These are phyloP conservation scores for Odocoileus virginianus DNA, from an alignment of 2,113 vertebrate genomes.

Conservation along the genomic window DNA sequence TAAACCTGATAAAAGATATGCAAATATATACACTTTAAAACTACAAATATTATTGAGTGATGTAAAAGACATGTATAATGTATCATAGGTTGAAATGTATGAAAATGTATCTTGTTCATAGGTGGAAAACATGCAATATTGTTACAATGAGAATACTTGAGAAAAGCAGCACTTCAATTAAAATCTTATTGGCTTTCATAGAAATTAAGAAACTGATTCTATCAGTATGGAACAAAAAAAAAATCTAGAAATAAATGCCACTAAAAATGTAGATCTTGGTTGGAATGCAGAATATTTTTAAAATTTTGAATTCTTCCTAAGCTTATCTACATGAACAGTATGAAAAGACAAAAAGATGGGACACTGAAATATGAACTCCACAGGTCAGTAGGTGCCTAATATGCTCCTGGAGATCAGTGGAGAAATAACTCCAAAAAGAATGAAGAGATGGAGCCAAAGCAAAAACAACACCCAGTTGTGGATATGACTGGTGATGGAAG, in stretches of 20 bases:
- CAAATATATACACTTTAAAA: not conserved
- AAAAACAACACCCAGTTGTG: not conserved
- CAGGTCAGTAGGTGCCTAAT: not conserved
- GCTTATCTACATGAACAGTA: not conserved
- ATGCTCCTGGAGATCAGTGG: not conserved
- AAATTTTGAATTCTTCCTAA: not conserved
- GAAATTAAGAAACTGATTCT: not conserved
- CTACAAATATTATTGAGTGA: not conserved
- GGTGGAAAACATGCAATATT: not conserved
- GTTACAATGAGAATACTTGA: not conserved
- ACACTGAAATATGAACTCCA: not conserved
- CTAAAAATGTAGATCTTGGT: not conserved
- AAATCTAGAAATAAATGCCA: not conserved
- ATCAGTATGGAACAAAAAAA: not conserved
- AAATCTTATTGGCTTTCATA: not conserved
- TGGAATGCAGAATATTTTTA: not conserved
- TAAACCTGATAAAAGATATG: not conserved
- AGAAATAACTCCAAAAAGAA: not conserved
- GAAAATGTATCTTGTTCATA: not conserved
- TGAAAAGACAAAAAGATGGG: not conserved
- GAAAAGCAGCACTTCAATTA: not conserved
- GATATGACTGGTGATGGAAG: not conserved
- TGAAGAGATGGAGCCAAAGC: not conserved
- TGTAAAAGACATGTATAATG: not conserved
- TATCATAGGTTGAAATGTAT: not conserved